A percentile compares a stretch with the other conserved stretches of the same genome.
Evolutionary conservation across 2,888 invertebrate species (phyloP).

Genomic region (Brachynemurus nebulosus): DNA sequence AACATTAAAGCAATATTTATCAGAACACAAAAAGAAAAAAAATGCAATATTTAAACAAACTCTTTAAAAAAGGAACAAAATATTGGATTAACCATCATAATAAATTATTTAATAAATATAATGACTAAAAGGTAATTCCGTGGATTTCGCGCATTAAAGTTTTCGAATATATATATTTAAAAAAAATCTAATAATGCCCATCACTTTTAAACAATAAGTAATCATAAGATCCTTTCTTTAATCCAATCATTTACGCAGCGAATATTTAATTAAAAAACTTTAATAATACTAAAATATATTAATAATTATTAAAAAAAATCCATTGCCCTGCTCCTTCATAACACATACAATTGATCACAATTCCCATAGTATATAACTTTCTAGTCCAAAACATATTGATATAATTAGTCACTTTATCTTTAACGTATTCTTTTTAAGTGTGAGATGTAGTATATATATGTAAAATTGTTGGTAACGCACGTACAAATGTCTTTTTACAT

Average conservation of each 20-base stretch:
- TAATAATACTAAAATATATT: neutral
- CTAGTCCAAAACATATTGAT: constrained; percentile 10
- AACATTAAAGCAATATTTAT: too few species aligned
- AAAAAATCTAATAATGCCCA: too few species aligned
- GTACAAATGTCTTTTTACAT: constrained; percentile 8
- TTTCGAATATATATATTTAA: too few species aligned
- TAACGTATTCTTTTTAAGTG: constrained; percentile 24
- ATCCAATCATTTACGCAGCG: constrained; percentile 1
- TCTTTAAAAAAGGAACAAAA: too few species aligned
- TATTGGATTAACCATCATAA: too few species aligned
- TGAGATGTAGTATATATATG: constrained; percentile 42
- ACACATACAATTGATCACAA: constrained; percentile 19
- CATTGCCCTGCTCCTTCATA: neutral
- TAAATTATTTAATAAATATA: too few species aligned
- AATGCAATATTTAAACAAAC: too few species aligned
- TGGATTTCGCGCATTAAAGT: too few species aligned
- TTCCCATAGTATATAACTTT: constrained; percentile 11
- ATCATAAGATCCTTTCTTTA: constrained; percentile 2
- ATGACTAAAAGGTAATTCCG: too few species aligned
- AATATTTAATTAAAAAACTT: constrained; percentile 2
- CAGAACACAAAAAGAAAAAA: too few species aligned
- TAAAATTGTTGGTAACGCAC: constrained; percentile 33
- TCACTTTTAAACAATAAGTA: constrained; percentile 25
- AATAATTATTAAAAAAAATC: neutral
- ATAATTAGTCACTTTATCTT: constrained; percentile 10